Conservation (phyloP, 2,888 invertebrate genomes). For the Tineola bisselliella region DNA sequence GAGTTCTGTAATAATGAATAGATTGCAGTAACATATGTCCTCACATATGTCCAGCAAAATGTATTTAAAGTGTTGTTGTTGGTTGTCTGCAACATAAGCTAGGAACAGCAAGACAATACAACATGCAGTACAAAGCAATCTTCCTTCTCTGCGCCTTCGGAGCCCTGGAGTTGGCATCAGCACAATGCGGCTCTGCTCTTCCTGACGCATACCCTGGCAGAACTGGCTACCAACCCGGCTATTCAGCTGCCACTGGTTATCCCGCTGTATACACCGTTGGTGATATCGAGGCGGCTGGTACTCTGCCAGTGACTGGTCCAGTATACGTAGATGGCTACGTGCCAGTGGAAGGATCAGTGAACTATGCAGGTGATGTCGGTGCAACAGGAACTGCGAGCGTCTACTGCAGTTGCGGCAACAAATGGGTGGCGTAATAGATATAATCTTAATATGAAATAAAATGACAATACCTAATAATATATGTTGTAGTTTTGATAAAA, state of each 20-base stretch:
- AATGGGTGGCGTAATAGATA: not conserved
- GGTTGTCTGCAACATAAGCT: not conserved
- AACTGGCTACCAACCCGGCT: slow-evolving; percentile 18
- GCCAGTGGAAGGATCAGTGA: slow-evolving; percentile 2
- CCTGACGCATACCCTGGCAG: not conserved
- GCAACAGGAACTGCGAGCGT: not conserved
- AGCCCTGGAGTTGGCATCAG: not conserved
- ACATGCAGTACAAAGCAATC: slow-evolving; percentile 4
- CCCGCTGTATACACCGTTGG: not conserved
- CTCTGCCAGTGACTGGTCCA: slow-evolving; percentile 3
- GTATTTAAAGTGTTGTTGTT: not conserved
- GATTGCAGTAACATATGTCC: not conserved
- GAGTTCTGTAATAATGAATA: not conserved
- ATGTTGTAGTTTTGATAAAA: not conserved
- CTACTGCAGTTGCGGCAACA: not conserved
- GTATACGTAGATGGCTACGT: not conserved
- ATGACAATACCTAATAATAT: not conserved
- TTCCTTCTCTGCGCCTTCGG: not conserved
- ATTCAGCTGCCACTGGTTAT: not conserved
- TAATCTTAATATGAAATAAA: not conserved
- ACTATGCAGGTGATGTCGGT: slow-evolving; percentile 1
- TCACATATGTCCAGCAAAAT: too few relatives aligned
- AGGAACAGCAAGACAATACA: not conserved
- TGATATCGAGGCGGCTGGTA: slow-evolving; percentile 6
- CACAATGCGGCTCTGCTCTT: not conserved